Evolutionary conservation across 2,888 invertebrate species (phyloP).

Genomic region (Cistogaster globosa): DNA sequence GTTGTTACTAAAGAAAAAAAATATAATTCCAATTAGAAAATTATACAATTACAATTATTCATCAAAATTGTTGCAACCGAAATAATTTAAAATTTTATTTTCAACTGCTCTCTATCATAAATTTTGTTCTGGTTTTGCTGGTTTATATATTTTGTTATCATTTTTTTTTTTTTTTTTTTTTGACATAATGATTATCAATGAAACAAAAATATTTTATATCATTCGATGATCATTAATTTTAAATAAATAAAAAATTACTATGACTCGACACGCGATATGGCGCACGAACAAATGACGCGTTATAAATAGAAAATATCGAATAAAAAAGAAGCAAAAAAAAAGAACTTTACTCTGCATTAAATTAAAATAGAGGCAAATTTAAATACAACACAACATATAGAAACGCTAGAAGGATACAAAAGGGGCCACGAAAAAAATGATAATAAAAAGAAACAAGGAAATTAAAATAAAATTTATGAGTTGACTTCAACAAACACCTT

Average conservation of each 20-base stretch:
- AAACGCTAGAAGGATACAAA: constrained; percentile 39
- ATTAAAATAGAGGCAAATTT: constrained; percentile 1
- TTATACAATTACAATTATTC: not conserved
- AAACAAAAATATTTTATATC: constrained; percentile 58
- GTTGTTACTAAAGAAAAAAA: not conserved
- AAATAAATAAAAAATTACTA: constrained; percentile 75
- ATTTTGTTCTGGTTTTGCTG: constrained; percentile 25
- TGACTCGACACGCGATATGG: constrained; percentile 80
- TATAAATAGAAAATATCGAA: constrained; percentile 17
- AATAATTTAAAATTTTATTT: constrained; percentile 45
- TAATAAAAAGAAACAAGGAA: constrained; percentile 25
- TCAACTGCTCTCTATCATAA: constrained; percentile 25
- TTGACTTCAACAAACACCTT: constrained; percentile 52
- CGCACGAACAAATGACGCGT: constrained; percentile 61
- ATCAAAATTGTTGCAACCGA: constrained; percentile 6
- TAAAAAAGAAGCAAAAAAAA: not conserved
- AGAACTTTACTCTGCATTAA: constrained; percentile 12
- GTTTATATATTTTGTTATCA: not conserved
- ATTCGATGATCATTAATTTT: constrained; percentile 66
- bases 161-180: constrained; percentile 30
- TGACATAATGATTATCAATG: constrained; percentile 48
- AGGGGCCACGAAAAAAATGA: constrained; percentile 6
- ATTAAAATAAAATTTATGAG: constrained; percentile 67
- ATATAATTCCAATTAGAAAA: not conserved
- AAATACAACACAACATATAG: not conserved